These are phyloP conservation scores for Lepilemur ruficaudatus DNA, from an alignment of 2,797 vertebrate genomes.

Conservation along the genomic window DNA sequence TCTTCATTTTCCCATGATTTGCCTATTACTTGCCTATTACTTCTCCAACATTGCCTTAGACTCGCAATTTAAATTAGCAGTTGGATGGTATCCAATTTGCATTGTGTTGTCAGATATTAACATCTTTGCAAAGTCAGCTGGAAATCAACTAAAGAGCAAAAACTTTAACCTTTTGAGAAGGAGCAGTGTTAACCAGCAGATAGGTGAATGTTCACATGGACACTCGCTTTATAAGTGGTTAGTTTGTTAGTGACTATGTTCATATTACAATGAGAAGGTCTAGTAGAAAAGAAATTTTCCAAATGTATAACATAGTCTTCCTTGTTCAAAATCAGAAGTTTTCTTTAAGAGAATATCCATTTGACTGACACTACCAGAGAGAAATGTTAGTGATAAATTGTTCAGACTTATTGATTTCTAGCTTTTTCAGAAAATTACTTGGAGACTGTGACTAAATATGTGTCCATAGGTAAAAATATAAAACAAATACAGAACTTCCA, in stretches of 20 bases:
- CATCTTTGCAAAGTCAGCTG: background rate
- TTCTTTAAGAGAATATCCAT: background rate
- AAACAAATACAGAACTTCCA: slow-evolving; percentile 19
- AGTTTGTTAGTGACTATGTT: background rate
- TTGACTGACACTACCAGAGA: background rate
- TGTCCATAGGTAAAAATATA: background rate
- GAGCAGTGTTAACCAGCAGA: background rate
- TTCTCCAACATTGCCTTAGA: background rate
- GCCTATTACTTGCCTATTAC: background rate
- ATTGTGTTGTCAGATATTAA: background rate
- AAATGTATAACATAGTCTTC: background rate
- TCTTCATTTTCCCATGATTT: background rate
- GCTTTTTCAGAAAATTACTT: slow-evolving; percentile 10
- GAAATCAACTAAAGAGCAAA: background rate
- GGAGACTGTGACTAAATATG: background rate
- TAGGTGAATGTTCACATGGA: background rate
- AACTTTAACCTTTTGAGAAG: background rate
- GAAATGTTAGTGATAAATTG: background rate
- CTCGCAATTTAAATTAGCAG: background rate
- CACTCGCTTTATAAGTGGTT: background rate
- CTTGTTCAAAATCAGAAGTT: background rate
- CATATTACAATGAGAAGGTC: background rate
- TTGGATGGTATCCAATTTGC: background rate
- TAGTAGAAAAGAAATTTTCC: background rate
- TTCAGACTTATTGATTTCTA: background rate